phyloP scores from a whole-genome alignment of 2,113 vertebrate species.

The Dascyllus trimaculatus region DNA sequence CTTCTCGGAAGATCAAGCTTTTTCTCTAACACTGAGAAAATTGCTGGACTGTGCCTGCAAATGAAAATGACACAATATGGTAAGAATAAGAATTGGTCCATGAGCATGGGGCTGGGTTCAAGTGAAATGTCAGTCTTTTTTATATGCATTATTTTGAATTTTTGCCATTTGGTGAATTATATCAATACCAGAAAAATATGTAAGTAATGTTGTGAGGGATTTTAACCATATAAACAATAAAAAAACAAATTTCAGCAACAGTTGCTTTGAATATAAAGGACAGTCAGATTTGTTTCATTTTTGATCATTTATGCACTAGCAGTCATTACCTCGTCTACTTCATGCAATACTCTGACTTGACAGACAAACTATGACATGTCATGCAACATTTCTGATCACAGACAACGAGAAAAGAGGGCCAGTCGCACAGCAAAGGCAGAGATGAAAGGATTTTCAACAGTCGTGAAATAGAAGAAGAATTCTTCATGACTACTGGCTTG shows the following conservation, averaged over 20 bases:
- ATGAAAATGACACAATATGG: no score
- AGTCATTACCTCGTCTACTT: conserved; percentile 23
- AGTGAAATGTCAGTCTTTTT: neutral
- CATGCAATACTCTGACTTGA: conserved; percentile 33
- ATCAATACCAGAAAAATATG: neutral
- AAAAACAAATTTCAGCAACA: neutral
- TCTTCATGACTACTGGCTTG: conserved; percentile 21
- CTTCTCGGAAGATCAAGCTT: no score
- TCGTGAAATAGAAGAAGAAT: conserved; percentile 61
- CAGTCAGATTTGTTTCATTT: conserved; percentile 4
- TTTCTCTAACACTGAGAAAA: neutral
- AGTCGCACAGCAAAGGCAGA: conserved; percentile 33
- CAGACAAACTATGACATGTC: conserved; percentile 56
- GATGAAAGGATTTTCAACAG: conserved; percentile 59
- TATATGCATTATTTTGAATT: neutral
- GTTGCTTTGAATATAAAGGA: conserved; percentile 21
- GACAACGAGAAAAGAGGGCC: conserved; percentile 41
- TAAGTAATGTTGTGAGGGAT: neutral
- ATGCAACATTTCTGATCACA: conserved; percentile 59
- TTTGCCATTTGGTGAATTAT: neutral
- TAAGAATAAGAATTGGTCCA: no score
- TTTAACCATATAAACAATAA: neutral
- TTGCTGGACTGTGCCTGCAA: no score
- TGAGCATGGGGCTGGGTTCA: neutral
- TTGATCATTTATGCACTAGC: conserved; percentile 11